Conservation (phyloP, 2,888 invertebrate genomes). For the Nemotelus nigrinus region DNA sequence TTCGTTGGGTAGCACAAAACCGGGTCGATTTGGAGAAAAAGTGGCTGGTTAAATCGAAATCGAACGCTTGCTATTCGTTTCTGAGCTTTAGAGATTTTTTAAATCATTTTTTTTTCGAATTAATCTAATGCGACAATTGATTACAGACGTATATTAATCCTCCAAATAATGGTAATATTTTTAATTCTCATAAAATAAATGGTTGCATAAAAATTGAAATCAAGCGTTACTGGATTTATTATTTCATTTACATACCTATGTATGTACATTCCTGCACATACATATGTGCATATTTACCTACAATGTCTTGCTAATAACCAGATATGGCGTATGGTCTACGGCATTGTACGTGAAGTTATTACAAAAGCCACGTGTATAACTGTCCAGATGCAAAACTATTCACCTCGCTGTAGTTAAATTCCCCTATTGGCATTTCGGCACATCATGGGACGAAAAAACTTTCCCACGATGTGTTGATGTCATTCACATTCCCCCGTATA, state of each 20-base stretch:
- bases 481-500: slow-evolving; percentile 32
- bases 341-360: slow-evolving; percentile 6
- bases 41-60: too few relatives aligned
- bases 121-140: too few relatives aligned
- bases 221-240: too few relatives aligned
- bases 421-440: background rate
- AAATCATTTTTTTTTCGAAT: too few relatives aligned
- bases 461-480: slow-evolving; percentile 37
- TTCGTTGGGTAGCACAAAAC: background rate
- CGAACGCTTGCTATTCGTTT: too few relatives aligned
- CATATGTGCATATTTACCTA: background rate
- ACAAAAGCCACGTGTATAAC: slow-evolving; percentile 29
- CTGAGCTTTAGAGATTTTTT: too few relatives aligned
- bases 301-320: background rate
- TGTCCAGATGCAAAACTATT: background rate
- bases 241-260: background rate
- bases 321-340: slow-evolving; percentile 1
- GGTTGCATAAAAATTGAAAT: too few relatives aligned
- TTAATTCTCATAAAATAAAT: too few relatives aligned
- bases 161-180: background rate
- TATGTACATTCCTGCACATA: background rate
- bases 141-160: background rate
- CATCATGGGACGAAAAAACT: slow-evolving; percentile 3
- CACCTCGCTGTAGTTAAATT: background rate
- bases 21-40: background rate